A percentile compares a stretch with the other conserved stretches of the same genome.
These are phyloP conservation scores for Metalampra italica DNA, from an alignment of 2,888 invertebrate genomes.

Conservation along the genomic window DNA sequence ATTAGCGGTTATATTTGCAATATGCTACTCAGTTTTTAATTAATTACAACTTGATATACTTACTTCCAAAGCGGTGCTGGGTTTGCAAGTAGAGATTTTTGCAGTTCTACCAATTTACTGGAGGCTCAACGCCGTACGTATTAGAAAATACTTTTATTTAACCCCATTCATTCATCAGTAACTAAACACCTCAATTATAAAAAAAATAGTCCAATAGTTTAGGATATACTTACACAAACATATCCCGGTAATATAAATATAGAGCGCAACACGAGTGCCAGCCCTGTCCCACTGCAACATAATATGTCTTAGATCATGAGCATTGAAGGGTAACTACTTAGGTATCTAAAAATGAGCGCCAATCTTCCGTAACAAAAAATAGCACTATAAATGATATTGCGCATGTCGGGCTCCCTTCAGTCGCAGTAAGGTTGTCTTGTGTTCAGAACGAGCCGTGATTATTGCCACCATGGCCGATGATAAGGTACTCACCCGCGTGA, in stretches of 20 bases:
- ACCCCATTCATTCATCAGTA: no score
- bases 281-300: slow-evolving; percentile 48
- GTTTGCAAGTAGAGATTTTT: no score
- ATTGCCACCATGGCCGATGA: slow-evolving; percentile 50
- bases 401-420: slow-evolving; percentile 48
- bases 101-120: no score
- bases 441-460: slow-evolving; percentile 20
- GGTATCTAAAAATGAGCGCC: slow-evolving; percentile 53
- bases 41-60: no score
- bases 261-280: slow-evolving; percentile 21
- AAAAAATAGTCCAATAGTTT: no score
- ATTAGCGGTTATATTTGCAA: no score
- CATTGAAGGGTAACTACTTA: slow-evolving; percentile 63
- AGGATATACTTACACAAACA: no score
- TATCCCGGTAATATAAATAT: not conserved
- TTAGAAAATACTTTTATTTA: no score
- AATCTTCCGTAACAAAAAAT: slow-evolving; percentile 56
- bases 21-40: no score
- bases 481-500: slow-evolving; percentile 34
- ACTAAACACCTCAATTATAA: no score
- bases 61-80: no score
- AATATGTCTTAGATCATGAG: slow-evolving; percentile 51
- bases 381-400: slow-evolving; percentile 54
- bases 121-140: no score
- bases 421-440: slow-evolving; percentile 34